These are phyloP conservation scores for Ophioninae sp. DNA, from an alignment of 2,888 invertebrate species.

Conservation along the genomic window DNA sequence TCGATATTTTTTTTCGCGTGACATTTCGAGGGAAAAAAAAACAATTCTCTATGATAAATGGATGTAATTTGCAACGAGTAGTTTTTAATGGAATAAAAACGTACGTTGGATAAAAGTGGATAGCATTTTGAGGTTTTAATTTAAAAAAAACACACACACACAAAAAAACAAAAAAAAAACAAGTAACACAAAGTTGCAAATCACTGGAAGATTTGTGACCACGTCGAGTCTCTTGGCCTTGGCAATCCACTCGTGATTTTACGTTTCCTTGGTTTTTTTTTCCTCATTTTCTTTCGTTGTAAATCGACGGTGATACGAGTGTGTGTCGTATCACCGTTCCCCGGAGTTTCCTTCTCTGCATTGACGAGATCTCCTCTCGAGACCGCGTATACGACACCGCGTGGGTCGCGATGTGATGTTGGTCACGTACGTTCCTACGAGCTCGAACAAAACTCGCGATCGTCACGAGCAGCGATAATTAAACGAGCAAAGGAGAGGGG, in stretches of 20 bases:
- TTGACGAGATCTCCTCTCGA: not conserved
- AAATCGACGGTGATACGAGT: not conserved
- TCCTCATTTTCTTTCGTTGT: not conserved
- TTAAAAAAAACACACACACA: not conserved
- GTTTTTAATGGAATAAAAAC: not conserved
- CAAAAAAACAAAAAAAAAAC: not conserved
- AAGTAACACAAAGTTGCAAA: no score
- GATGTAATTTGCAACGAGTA: not conserved
- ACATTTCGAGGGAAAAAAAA: not conserved
- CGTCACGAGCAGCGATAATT: slow-evolving; percentile 52
- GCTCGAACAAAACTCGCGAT: slow-evolving; percentile 35
- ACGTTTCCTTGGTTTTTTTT: not conserved
- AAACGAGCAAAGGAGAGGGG: slow-evolving; percentile 14
- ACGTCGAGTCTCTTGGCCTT: not conserved
- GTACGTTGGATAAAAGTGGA: not conserved
- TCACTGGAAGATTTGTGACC: not conserved
- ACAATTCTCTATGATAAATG: not conserved
- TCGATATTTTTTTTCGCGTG: not conserved
- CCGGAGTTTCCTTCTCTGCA: slow-evolving; percentile 14
- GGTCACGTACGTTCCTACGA: slow-evolving; percentile 52
- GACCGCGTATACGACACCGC: not conserved
- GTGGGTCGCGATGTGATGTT: slow-evolving; percentile 35
- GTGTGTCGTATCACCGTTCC: not conserved
- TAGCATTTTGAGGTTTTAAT: not conserved
- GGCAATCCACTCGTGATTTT: not conserved